Conservation (phyloP, 2,113 vertebrate genomes). For the Setophaga kirtlandii region DNA sequence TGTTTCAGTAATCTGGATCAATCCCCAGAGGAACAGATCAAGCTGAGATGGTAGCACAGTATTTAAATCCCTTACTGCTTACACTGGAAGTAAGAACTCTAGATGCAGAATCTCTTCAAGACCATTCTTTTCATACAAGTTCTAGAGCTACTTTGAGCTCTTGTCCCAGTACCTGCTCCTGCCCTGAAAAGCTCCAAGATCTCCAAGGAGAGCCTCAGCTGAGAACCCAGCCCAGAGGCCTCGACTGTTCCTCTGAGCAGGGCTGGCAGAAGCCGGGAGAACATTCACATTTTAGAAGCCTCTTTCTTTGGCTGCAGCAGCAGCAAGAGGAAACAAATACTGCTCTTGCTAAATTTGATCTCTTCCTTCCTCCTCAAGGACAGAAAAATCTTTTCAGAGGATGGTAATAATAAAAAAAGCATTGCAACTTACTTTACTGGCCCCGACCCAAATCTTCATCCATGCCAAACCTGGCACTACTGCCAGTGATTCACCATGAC, state of each 20-base stretch:
- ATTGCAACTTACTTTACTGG: constrained; percentile 34
- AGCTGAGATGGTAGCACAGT: not conserved
- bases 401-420: constrained; percentile 27
- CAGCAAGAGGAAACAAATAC: constrained; percentile 44
- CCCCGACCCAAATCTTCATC: constrained; percentile 8
- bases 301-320: constrained; percentile 18
- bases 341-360: constrained; percentile 61
- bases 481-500: constrained; percentile 53
- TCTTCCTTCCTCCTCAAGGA: constrained; percentile 62
- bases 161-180: not conserved
- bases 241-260: not conserved
- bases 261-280: not conserved
- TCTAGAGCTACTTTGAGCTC: not conserved
- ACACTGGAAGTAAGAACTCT: not conserved
- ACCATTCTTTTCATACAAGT: rapidly evolving
- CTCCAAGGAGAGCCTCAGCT: not conserved
- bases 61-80: not conserved
- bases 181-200: not conserved
- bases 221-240: not conserved
- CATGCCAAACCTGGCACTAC: constrained; percentile 31
- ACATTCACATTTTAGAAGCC: not conserved
- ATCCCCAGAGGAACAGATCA: not conserved
- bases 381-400: constrained; percentile 34
- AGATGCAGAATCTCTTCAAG: not conserved
- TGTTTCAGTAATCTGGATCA: not conserved